phyloP scores from a whole-genome alignment of 2,888 invertebrate genomes.

The Monochamus alternatus region DNA sequence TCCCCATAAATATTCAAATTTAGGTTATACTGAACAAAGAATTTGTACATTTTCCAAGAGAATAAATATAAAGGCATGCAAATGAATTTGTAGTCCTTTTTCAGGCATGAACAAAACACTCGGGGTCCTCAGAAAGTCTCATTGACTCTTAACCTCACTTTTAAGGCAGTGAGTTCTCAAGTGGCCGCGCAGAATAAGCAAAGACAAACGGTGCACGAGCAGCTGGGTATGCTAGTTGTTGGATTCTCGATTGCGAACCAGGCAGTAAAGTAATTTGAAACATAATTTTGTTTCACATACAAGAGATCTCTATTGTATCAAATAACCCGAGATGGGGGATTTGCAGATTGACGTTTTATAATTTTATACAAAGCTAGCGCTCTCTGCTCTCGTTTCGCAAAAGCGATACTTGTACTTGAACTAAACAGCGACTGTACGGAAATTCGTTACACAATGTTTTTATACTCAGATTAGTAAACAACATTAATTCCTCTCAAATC shows the following conservation, averaged over 20 bases:
- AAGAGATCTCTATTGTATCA: slow-evolving; percentile 56
- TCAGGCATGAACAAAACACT: slow-evolving; percentile 46
- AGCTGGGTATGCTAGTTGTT: slow-evolving; percentile 24
- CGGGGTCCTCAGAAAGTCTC: slow-evolving; percentile 44
- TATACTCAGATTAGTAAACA: no score
- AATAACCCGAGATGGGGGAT: slow-evolving; percentile 57
- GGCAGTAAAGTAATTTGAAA: slow-evolving; percentile 50
- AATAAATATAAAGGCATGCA: slow-evolving; percentile 25
- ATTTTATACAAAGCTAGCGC: slow-evolving; percentile 47
- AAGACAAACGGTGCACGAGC: slow-evolving; percentile 16
- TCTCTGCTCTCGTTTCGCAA: background rate
- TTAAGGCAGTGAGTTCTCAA: slow-evolving; percentile 38
- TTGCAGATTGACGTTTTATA: slow-evolving; percentile 64
- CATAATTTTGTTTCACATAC: slow-evolving; percentile 52
- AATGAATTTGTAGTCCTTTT: slow-evolving; percentile 49
- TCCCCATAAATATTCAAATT: no score
- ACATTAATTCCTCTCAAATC: no score
- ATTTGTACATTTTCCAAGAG: slow-evolving; percentile 22
- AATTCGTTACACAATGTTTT: background rate
- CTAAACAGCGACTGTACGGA: background rate
- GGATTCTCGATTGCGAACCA: slow-evolving; percentile 38
- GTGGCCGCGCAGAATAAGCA: slow-evolving; percentile 20
- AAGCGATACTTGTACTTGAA: background rate
- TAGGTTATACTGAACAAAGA: slow-evolving; percentile 4
- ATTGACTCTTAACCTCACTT: slow-evolving; percentile 46